Evolutionary conservation across 2,888 invertebrate genomes (phyloP), one percentile per base, ranked within the genome.

Genomic region (Biston stratarius): DNA sequence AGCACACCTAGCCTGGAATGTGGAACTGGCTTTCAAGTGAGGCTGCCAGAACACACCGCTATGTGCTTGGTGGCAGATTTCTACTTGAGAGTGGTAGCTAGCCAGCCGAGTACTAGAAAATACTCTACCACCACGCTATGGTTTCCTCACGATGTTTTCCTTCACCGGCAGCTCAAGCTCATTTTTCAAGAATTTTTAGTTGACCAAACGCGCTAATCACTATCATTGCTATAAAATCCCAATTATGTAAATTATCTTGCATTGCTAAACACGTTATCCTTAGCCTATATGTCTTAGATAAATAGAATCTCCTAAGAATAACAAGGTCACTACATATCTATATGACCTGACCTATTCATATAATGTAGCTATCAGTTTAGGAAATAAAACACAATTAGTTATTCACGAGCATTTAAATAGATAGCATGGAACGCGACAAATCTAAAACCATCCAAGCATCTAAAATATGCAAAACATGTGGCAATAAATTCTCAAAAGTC

Each of bases 401-500:
- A 10, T n/a, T 0, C 9, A n/a, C 0, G 14, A 47, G 38, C 44
- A 12, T 44, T 6, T 12, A 0, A 12, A 10, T 24, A 47, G 47
- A 1, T 10, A 57, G 36, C 14, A 59, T 59, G 59, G 12, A 48
- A 12, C 48, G 7, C 8, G 45, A 5, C 7, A 15, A 48, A 15
- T 14, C 38, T 8, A 48, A 34, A 24, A 49, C 38, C 12, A 9
- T 10, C 1, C 45, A 57, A 14, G 3, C 10, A 0, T 11, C 38
- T 0, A 38, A 38, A 40, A 59, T 45, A 5, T 63, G 63, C 52
- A 36, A 49, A 44, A n/a, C 5, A 6, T 63, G 63, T 44, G 36
- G 49, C 12, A 45, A 38, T 11, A 57, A 34, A 6, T 36, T 51
- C 34, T 8, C 40, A 0, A 57, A 51, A 57, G 64, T 64, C 0